These are phyloP conservation scores for Meleagris gallopavo DNA, from an alignment of 2,113 vertebrate species.

Conservation along the genomic window DNA sequence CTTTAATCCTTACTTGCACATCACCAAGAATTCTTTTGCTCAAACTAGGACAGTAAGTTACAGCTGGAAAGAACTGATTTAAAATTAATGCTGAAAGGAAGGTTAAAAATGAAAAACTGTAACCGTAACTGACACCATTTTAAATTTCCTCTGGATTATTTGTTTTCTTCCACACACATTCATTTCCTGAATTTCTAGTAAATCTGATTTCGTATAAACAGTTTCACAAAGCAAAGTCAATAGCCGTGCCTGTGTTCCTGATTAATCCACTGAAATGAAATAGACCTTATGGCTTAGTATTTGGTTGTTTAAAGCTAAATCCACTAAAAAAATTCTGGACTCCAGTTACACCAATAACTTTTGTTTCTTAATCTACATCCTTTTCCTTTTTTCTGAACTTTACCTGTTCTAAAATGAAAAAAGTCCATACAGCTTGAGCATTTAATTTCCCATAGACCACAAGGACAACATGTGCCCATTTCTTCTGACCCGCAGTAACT, in stretches of 20 bases:
- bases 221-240: slow-evolving; percentile 61
- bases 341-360: slow-evolving; percentile 66
- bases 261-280: slow-evolving; percentile 62
- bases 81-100: not conserved
- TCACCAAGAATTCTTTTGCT: not conserved
- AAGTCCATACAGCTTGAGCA: not conserved
- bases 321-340: slow-evolving; percentile 49
- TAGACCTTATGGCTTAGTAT: slow-evolving; percentile 31
- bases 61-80: not conserved
- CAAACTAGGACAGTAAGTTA: not conserved
- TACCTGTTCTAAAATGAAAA: slow-evolving; percentile 15
- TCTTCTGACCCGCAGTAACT: slow-evolving; percentile 5
- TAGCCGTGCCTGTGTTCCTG: slow-evolving; percentile 58
- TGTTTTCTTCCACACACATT: slow-evolving; percentile 66
- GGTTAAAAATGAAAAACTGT: slow-evolving; percentile 25
- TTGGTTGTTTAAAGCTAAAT: slow-evolving; percentile 57
- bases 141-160: slow-evolving; percentile 50
- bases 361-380: slow-evolving; percentile 27
- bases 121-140: slow-evolving; percentile 48
- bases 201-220: slow-evolving; percentile 60
- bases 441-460: not conserved
- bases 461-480: not conserved
- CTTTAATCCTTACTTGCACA: slow-evolving; percentile 38
- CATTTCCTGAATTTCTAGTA: slow-evolving; percentile 65
- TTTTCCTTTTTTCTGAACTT: slow-evolving; percentile 26